phyloP scores from a whole-genome alignment of 1,140 invertebrate genomes.

The Eciton burchellii region DNA sequence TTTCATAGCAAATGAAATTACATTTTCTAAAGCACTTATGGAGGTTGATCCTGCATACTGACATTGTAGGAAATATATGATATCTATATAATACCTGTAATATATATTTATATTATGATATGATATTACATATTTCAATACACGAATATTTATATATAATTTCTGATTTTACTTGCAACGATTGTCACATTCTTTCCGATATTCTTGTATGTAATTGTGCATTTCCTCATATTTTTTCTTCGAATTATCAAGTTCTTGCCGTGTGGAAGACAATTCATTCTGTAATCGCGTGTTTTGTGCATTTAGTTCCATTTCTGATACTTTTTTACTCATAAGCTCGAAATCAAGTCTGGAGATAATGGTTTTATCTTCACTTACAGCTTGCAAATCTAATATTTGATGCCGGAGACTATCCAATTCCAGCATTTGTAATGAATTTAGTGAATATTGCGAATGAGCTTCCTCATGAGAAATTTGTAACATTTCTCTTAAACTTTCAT shows the following conservation, averaged over 20 bases:
- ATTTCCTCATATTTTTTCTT: constrained; percentile 70
- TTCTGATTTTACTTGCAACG: constrained; percentile 74
- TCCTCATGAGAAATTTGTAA: constrained; percentile 81
- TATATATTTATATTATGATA: neutral
- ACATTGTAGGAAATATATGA: constrained; percentile 78
- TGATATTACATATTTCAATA: neutral
- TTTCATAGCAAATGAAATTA: constrained; percentile 67
- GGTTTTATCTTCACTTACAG: constrained; percentile 88
- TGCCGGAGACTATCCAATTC: constrained; percentile 88
- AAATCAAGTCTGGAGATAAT: constrained; percentile 86
- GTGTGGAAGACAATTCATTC: constrained; percentile 72
- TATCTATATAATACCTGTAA: constrained; percentile 66
- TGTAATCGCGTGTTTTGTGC: constrained; percentile 71
- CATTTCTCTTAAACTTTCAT: constrained; percentile 75
- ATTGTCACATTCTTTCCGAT: constrained; percentile 73
- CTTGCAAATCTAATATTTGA: constrained; percentile 88
- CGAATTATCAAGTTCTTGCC: constrained; percentile 72
- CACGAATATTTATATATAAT: constrained; percentile 7
- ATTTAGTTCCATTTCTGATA: constrained; percentile 72
- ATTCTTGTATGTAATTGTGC: constrained; percentile 72
- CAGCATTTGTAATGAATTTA: constrained; percentile 79
- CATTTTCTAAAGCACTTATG: constrained; percentile 76
- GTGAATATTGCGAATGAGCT: constrained; percentile 72
- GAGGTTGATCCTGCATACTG: constrained; percentile 80
- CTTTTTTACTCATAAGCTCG: constrained; percentile 78